phyloP scores from a whole-genome alignment of 2,888 invertebrate species.

The Nezara viridula region DNA sequence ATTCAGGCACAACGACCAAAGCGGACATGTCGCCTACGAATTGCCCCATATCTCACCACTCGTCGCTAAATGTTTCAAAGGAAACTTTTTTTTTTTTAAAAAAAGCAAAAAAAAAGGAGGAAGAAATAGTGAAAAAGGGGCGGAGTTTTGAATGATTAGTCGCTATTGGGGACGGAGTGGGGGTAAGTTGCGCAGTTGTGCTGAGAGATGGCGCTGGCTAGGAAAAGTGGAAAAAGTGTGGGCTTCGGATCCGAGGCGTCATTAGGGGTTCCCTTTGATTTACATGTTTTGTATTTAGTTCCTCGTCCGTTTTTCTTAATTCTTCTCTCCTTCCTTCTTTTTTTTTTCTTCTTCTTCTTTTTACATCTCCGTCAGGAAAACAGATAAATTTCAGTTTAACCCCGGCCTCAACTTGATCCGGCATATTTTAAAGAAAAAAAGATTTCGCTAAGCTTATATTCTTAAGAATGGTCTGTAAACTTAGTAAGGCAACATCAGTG shows the following conservation, averaged over 20 bases:
- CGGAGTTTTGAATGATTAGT: conserved; percentile 58
- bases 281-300: conserved; percentile 58
- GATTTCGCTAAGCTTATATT: neutral
- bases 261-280: conserved; percentile 53
- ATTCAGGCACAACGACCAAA: conserved; percentile 5
- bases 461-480: neutral
- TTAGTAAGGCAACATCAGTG: neutral
- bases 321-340: conserved; percentile 16
- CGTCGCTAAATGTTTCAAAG: conserved; percentile 37
- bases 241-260: conserved; percentile 32
- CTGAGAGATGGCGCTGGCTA: conserved; percentile 42
- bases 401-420: conserved; percentile 8
- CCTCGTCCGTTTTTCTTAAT: conserved; percentile 49
- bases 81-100: neutral
- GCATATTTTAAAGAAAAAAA: conserved; percentile 10
- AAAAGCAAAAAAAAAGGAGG: neutral
- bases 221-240: neutral
- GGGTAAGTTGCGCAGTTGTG: conserved; percentile 34
- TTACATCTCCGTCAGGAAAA: conserved; percentile 52
- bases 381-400: conserved; percentile 57
- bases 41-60: conserved; percentile 33
- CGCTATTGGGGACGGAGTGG: conserved; percentile 52
- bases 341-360: conserved; percentile 11
- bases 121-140: conserved; percentile 31
- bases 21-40: conserved; percentile 9